phyloP scores from a whole-genome alignment of 2,888 invertebrate species.

The Drosophila aldrichi region DNA sequence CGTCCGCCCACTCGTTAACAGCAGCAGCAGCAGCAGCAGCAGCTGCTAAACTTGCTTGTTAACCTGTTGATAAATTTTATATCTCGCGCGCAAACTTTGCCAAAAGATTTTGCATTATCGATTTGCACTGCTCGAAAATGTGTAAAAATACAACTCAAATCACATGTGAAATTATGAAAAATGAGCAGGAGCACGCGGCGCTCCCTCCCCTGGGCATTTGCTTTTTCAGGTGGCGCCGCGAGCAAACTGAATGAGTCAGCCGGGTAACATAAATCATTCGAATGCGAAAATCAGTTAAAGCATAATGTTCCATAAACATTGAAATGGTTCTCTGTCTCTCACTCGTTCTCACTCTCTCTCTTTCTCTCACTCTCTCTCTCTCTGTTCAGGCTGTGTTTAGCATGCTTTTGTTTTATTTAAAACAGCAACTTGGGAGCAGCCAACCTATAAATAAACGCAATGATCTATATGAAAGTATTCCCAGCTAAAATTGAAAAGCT shows the following conservation, averaged over 20 bases:
- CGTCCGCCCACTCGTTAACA: slow-evolving; percentile 43
- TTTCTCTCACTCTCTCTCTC: neutral
- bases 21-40: slow-evolving; percentile 26
- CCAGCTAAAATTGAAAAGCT: neutral
- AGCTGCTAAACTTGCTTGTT: slow-evolving; percentile 66
- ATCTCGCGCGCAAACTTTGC: slow-evolving; percentile 42
- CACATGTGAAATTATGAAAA: slow-evolving; percentile 76
- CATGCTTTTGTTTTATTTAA: slow-evolving; percentile 21
- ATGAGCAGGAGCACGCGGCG: slow-evolving; percentile 57
- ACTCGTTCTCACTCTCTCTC: neutral
- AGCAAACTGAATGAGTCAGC: slow-evolving; percentile 68
- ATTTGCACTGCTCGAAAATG: slow-evolving; percentile 39
- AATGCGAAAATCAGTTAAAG: slow-evolving; percentile 78
- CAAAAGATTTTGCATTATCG: slow-evolving; percentile 61
- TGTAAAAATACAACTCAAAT: slow-evolving; percentile 55
- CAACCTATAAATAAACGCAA: slow-evolving; percentile 30
- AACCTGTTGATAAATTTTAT: slow-evolving; percentile 77
- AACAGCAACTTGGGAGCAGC: slow-evolving; percentile 35
- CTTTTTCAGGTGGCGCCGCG: slow-evolving; percentile 26
- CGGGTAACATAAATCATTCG: slow-evolving; percentile 76
- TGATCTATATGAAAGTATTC: slow-evolving; percentile 23
- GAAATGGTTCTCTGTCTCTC: slow-evolving; percentile 15
- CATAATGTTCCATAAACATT: slow-evolving; percentile 60
- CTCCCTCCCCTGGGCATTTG: slow-evolving; percentile 47
- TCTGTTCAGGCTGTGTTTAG: slow-evolving; percentile 15